Evolutionary conservation across 2,113 vertebrate species (phyloP).

Genomic region (Conger conger): DNA sequence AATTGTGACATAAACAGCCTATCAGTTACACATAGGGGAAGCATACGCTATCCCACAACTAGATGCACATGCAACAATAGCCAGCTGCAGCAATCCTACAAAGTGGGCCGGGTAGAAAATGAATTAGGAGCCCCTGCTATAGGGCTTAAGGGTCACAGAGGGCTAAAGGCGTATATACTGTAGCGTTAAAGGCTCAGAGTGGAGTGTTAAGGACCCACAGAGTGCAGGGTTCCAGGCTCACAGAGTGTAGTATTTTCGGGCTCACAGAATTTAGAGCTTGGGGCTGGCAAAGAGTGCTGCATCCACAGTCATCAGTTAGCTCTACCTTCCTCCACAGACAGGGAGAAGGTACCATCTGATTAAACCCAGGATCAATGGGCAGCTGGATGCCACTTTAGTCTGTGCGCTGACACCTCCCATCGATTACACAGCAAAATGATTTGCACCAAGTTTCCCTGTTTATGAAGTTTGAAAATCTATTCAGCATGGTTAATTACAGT

Average conservation of each 20-base stretch:
- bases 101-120: too few relatives aligned
- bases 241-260: too few relatives aligned
- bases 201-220: neutral
- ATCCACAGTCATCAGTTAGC: neutral
- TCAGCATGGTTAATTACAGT: neutral
- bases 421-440: constrained; percentile 4
- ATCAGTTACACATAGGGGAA: too few relatives aligned
- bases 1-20: too few relatives aligned
- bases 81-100: too few relatives aligned
- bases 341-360: neutral
- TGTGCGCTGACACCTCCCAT: neutral
- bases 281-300: too few relatives aligned
- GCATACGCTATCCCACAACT: too few relatives aligned
- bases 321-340: neutral
- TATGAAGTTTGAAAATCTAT: neutral
- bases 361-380: neutral
- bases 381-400: neutral
- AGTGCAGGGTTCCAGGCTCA: too few relatives aligned
- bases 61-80: too few relatives aligned
- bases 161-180: neutral
- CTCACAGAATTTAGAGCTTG: too few relatives aligned
- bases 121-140: too few relatives aligned
- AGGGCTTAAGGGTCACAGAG: neutral
- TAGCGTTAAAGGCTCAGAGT: neutral
- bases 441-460: neutral